Conservation (phyloP, 2,888 invertebrate species). For the Myopa tessellatipennis region DNA sequence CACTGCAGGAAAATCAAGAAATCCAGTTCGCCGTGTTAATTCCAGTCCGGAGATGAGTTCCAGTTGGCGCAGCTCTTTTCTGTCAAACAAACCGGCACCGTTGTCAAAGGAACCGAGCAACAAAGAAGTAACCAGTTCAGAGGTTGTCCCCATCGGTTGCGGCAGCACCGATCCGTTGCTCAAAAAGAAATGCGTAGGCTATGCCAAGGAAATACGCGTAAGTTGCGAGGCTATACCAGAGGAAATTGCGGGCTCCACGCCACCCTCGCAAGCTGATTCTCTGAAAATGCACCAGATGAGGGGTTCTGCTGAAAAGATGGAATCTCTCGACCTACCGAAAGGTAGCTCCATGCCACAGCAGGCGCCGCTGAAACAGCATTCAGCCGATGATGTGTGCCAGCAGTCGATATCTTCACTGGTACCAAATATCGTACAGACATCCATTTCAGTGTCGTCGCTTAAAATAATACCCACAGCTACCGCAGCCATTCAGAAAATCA, state of each 20-base stretch:
- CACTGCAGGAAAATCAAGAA: slow-evolving; percentile 71
- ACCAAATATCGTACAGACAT: slow-evolving; percentile 58
- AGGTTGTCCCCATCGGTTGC: slow-evolving; percentile 12
- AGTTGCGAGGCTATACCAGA: slow-evolving; percentile 93
- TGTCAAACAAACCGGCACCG: slow-evolving; percentile 63
- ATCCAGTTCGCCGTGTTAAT: slow-evolving; percentile 88
- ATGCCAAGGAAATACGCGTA: slow-evolving; percentile 81
- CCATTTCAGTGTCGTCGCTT: slow-evolving; percentile 58
- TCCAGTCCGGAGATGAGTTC: slow-evolving; percentile 94
- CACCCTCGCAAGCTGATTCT: slow-evolving; percentile 69
- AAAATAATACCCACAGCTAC: slow-evolving; percentile 49
- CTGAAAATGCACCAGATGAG: not conserved
- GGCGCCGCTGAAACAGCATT: slow-evolving; percentile 66
- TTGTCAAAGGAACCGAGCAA: slow-evolving; percentile 63
- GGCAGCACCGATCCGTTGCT: slow-evolving; percentile 51
- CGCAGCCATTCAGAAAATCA: slow-evolving; percentile 56
- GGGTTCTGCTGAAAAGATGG: slow-evolving; percentile 13
- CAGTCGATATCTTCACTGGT: slow-evolving; percentile 34
- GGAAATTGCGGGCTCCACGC: slow-evolving; percentile 83
- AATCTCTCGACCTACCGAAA: slow-evolving; percentile 36
- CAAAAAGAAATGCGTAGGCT: slow-evolving; percentile 71
- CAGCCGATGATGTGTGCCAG: slow-evolving; percentile 64
- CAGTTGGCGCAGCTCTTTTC: slow-evolving; percentile 81
- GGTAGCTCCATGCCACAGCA: slow-evolving; percentile 41
- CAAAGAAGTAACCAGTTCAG: slow-evolving; percentile 19